phyloP scores from a whole-genome alignment of 2,888 invertebrate species.

The Bembecia ichneumoniformis region DNA sequence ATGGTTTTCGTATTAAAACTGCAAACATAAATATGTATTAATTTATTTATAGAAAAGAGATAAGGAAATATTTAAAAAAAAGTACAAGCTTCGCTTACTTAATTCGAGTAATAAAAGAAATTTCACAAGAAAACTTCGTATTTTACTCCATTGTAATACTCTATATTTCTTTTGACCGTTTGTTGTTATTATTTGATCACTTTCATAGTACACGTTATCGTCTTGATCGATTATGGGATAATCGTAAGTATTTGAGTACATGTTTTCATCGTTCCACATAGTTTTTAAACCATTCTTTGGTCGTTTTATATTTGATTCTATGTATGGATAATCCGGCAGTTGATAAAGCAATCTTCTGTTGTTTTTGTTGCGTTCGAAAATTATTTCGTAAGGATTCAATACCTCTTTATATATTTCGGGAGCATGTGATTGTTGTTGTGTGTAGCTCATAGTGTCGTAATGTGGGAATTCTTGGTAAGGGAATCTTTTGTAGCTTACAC shows the following conservation, averaged over 20 bases:
- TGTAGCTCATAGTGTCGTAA: neutral
- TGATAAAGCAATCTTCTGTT: neutral
- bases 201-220: slow-evolving; percentile 26
- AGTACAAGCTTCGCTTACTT: too few relatives aligned
- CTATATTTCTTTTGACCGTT: slow-evolving; percentile 35
- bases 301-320: neutral
- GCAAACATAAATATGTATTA: too few relatives aligned
- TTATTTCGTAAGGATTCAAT: neutral
- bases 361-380: neutral
- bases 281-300: neutral
- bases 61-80: too few relatives aligned
- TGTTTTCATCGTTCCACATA: neutral
- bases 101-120: too few relatives aligned
- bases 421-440: neutral
- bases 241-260: neutral
- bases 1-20: too few relatives aligned
- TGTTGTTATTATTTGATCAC: slow-evolving; percentile 23
- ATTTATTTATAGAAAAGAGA: too few relatives aligned
- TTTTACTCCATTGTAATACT: slow-evolving; percentile 42
- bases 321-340: neutral
- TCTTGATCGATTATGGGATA: neutral
- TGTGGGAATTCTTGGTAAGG: neutral
- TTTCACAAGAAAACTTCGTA: slow-evolving; percentile 40
- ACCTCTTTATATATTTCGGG: neutral
- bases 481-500: neutral